Percentiles rank a stretch among this genome's conserved stretches.
These are phyloP conservation scores for Drosophila orosa DNA, from an alignment of 1,140 invertebrate genomes.

Conservation along the genomic window DNA sequence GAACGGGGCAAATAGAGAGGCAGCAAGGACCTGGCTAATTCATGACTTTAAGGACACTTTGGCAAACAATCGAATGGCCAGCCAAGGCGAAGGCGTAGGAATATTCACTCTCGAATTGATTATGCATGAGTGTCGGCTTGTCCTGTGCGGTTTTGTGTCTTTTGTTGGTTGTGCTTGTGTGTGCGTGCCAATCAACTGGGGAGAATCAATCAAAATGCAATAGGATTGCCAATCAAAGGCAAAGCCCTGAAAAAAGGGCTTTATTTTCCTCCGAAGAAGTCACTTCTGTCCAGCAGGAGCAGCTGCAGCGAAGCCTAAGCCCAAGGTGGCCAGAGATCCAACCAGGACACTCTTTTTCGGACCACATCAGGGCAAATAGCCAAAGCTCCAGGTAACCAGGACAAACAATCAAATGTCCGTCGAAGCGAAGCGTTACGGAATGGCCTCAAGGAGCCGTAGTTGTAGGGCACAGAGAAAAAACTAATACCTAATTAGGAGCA, in stretches of 20 bases:
- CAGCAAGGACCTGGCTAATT: slow-evolving; percentile 62
- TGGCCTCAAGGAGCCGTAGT: slow-evolving; percentile 14
- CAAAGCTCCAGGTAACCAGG: slow-evolving; percentile 34
- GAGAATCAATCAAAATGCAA: slow-evolving; percentile 77
- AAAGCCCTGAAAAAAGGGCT: slow-evolving; percentile 23
- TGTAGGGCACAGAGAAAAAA: slow-evolving; percentile 1
- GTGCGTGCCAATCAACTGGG: slow-evolving; percentile 61
- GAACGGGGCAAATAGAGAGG: slow-evolving; percentile 50
- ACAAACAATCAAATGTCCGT: slow-evolving; percentile 51
- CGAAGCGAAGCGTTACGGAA: slow-evolving; percentile 33
- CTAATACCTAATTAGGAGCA: too few relatives aligned
- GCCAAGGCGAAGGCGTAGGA: slow-evolving; percentile 44
- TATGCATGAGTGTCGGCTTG: slow-evolving; percentile 61
- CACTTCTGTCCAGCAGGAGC: slow-evolving; percentile 16
- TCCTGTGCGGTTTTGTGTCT: slow-evolving; percentile 17
- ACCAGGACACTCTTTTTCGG: slow-evolving; percentile 29
- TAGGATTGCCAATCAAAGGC: slow-evolving; percentile 63
- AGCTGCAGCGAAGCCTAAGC: slow-evolving; percentile 19
- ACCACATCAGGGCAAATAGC: slow-evolving; percentile 52
- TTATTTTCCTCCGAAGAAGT: slow-evolving; percentile 12
- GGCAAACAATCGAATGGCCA: slow-evolving; percentile 59
- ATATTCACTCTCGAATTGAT: slow-evolving; percentile 63
- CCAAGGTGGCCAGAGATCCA: slow-evolving; percentile 10
- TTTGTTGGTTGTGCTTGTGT: too few relatives aligned
- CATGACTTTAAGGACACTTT: slow-evolving; percentile 74